These are phyloP conservation scores for Phyllostomus hastatus DNA, from an alignment of 2,113 vertebrate species.

Conservation along the genomic window DNA sequence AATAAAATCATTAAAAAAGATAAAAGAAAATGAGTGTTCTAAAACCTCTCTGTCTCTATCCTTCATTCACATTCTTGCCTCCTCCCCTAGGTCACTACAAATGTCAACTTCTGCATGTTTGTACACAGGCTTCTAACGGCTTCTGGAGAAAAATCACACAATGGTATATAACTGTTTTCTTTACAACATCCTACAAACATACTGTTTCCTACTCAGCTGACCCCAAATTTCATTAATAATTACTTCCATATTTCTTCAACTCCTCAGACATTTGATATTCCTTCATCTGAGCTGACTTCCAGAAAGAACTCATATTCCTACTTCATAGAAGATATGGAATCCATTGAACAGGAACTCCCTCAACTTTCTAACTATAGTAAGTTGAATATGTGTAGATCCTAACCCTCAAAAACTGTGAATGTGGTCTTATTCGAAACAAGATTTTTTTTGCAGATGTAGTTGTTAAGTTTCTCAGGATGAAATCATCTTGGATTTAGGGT, in stretches of 20 bases:
- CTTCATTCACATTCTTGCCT: accelerated
- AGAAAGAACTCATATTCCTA: not conserved
- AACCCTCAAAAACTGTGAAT: not conserved
- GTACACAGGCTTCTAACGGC: not conserved
- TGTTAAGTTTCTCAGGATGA: not conserved
- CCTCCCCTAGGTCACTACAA: not conserved
- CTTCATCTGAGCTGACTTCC: not conserved
- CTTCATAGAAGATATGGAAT: not conserved
- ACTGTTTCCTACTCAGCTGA: not conserved
- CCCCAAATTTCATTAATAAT: not conserved
- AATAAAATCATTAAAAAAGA: too few relatives aligned
- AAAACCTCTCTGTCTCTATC: not conserved
- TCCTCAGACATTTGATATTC: not conserved
- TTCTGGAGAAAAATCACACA: not conserved
- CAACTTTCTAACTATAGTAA: not conserved
- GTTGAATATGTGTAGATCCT: not conserved
- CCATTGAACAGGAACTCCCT: not conserved
- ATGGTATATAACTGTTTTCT: not conserved
- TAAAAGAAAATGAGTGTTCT: not conserved
- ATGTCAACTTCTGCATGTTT: not conserved
- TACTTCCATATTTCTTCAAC: not conserved
- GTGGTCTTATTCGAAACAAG: not conserved
- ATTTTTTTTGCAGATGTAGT: not conserved
- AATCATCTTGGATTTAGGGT: too few relatives aligned
- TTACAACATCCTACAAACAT: not conserved